Conservation (phyloP, 2,888 invertebrate species). For the Lobophora halterata region DNA sequence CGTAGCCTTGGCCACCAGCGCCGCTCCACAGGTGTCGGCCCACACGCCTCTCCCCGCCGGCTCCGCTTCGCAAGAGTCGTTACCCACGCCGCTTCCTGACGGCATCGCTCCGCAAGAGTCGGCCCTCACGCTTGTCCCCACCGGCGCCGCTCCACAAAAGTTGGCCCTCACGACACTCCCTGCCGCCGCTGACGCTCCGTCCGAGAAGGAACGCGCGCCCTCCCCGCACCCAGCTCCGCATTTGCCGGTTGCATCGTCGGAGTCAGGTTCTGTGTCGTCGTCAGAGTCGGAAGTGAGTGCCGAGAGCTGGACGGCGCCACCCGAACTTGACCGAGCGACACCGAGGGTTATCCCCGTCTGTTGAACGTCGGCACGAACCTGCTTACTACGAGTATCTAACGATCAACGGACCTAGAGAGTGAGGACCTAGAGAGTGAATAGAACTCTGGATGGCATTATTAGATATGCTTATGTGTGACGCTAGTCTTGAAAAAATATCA, state of each 20-base stretch:
- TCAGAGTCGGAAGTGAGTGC: too few species aligned
- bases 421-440: too few species aligned
- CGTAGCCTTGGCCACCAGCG: slow-evolving; percentile 55
- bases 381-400: too few species aligned
- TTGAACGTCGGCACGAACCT: too few species aligned
- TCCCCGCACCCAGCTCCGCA: slow-evolving; percentile 46
- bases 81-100: slow-evolving; percentile 89
- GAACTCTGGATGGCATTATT: too few species aligned
- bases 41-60: slow-evolving; percentile 67
- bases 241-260: neutral
- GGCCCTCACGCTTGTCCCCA: slow-evolving; percentile 85
- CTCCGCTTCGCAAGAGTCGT: slow-evolving; percentile 84
- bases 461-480: too few species aligned
- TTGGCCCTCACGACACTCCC: slow-evolving; percentile 60
- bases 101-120: slow-evolving; percentile 89
- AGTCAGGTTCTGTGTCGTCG: slow-evolving; percentile 18
- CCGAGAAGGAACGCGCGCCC: slow-evolving; percentile 83
- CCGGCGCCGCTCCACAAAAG: slow-evolving; percentile 58
- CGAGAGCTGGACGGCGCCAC: too few species aligned
- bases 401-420: too few species aligned
- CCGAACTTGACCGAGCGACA: too few species aligned
- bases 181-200: neutral
- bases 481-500: too few species aligned
- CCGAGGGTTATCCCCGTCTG: too few species aligned
- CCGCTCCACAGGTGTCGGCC: slow-evolving; percentile 76